These are phyloP conservation scores for Andrena camellia DNA, from an alignment of 2,888 invertebrate species.

Conservation along the genomic window DNA sequence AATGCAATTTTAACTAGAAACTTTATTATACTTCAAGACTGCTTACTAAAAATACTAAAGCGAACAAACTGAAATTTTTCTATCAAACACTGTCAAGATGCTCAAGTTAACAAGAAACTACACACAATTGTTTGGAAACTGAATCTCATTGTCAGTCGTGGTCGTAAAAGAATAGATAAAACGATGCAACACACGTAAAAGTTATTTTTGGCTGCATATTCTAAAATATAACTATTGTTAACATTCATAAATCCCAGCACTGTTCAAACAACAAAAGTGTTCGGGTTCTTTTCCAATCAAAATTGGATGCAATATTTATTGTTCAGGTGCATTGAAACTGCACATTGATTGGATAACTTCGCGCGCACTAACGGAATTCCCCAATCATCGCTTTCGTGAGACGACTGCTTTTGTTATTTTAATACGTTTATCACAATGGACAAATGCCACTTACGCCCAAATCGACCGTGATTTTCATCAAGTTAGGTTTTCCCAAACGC, in stretches of 20 bases:
- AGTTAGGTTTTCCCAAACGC: no score
- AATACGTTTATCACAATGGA: background rate
- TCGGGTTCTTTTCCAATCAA: constrained; percentile 10
- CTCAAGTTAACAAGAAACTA: background rate
- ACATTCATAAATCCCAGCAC: constrained; percentile 5
- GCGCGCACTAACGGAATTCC: background rate
- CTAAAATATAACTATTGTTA: constrained; percentile 17
- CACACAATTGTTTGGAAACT: constrained; percentile 3
- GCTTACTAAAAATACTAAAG: background rate
- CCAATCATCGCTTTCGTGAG: background rate
- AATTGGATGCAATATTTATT: background rate
- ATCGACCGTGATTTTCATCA: no score
- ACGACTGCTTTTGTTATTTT: background rate
- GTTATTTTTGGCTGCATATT: constrained; percentile 27
- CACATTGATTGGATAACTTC: background rate
- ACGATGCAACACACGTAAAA: background rate
- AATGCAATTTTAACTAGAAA: constrained; percentile 14
- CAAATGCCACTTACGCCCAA: no score
- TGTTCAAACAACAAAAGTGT: background rate
- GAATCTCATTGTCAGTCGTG: background rate
- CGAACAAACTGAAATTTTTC: background rate
- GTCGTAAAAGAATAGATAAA: background rate
- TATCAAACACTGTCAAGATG: background rate
- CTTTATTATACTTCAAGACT: constrained; percentile 9
- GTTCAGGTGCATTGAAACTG: background rate